Base-by-base conservation (phyloP, 2,797 vertebrate genomes). In the Anabas testudineus region DNA sequence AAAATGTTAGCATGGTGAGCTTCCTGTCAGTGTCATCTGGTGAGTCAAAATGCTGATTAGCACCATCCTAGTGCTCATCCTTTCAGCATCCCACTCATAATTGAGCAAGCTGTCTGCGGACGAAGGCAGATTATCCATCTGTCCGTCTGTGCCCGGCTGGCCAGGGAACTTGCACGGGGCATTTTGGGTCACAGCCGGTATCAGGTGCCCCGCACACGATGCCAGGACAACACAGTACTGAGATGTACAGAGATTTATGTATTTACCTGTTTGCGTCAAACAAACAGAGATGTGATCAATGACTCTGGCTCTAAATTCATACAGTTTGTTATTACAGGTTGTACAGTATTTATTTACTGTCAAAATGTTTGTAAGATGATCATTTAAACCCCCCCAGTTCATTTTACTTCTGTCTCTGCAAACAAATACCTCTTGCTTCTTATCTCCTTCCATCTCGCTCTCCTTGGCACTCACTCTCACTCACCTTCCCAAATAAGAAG, bases 11-110 rank as follows among this genome's bases (percentile, higher is more conserved):
- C 74, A 43, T 52, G 72, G 68, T 16, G 59, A 19, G 60, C 76
- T 80, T 80, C 68, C 76, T 71, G 71, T 63, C 45, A 2, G 66
- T 77, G 89, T 91, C 89, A 92, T 90, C 88, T 84, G 80, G 73
- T 67, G 86, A 88, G 81, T 90, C 88, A 84, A 89, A 90, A 87
- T 66, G 85, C 74, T 83, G 90, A 92, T 93, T 90, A 90, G 87
- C 79, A 59, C 58, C 74, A 19, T 75, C 78, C 86, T 87, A 68
- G 53, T 47, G 80, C 70, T 82, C 70, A 66, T 74, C 22, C 47
- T 80, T 71, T 59, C 76, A 67, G 78, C 83, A n/a, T 78, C 48
- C 76, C 84, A 76, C 91, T 90, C 86, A 82, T 91, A 88, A 88
- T 84, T 54, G 82, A 80, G 73, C 88, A 89, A 91, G 90, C 90